Base-by-base conservation (phyloP, 1,140 invertebrate species). In the Coenobita brevimanus region DNA sequence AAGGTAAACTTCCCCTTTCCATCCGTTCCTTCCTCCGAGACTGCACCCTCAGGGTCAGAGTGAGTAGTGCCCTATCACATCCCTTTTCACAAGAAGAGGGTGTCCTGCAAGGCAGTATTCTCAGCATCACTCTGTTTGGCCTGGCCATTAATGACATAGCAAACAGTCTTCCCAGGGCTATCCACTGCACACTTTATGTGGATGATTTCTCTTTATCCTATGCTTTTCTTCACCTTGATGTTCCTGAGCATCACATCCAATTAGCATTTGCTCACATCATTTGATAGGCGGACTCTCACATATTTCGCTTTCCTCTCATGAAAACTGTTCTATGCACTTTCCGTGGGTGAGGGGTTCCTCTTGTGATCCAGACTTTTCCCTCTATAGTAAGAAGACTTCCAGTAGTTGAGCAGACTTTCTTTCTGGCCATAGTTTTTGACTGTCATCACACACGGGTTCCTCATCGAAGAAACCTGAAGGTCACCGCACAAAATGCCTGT, bases 291-390 rank as follows among this genome's bases (percentile, higher is more conserved):
- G 75, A 78, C 17, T 50, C 21, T 10, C 38, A 50, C 24, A 3
- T 38, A 0, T 78, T 3, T 24, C 38, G 75, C 10, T 6, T 78
- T 24, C 54, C 41, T 41, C 46, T 46, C n/a, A 78, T 24, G 21
- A 78, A 78, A 24, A 78, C 1, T 24, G 43, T 50, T 21, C 75
- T 33, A 78, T 78, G 38, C 75, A 78, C 41, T 78, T 78, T 75
- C 10, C 10, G 24, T n/a, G 38, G 46, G 3, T 78, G 15, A 50
- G 6, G 4, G 75, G 41, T 24, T 21, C 3, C 17, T 54, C 27
- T 46, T n/a, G 10, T 43, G 75, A 78, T 46, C 36, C 75, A 46
- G 15, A 78, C 33, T n/a, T 78, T 0, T 46, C 21, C 38, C n/a
- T 75, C n/a, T n/a, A n/a, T n/a, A n/a, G 71, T n/a, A 27, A 75